phyloP scores from a whole-genome alignment of 2,797 vertebrate species.

The Pangasius mekongensis region DNA sequence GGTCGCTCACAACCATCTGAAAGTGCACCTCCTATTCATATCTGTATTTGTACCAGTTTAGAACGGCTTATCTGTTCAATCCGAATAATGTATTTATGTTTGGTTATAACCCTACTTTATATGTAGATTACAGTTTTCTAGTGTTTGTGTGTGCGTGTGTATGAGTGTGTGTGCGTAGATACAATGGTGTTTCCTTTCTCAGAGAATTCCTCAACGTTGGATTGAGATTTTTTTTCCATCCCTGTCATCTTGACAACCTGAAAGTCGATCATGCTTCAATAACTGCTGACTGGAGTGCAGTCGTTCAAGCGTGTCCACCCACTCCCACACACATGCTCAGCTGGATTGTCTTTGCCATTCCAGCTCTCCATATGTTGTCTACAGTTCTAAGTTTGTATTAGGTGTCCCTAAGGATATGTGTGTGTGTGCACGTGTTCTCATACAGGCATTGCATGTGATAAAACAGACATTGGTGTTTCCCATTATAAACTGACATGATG shows the following conservation, averaged over 20 bases:
- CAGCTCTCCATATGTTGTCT: constrained; percentile 52
- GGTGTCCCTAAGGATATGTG: constrained; percentile 19
- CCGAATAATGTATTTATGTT: not conserved
- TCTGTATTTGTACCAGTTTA: not conserved
- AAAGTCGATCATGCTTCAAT: constrained; percentile 42
- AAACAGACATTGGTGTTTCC: constrained; percentile 6
- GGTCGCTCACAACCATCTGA: not conserved
- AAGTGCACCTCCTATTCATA: not conserved
- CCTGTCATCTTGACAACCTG: constrained; percentile 27
- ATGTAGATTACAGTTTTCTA: not conserved
- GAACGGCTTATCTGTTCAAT: not conserved
- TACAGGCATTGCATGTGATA: constrained; percentile 22
- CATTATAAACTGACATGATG: constrained; percentile 8
- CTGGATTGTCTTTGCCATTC: constrained; percentile 34
- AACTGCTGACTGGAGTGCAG: constrained; percentile 42
- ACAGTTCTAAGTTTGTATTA: constrained; percentile 21
- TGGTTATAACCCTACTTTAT: not conserved
- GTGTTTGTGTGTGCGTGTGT: not conserved
- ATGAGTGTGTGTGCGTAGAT: not conserved
- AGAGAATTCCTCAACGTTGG: not conserved
- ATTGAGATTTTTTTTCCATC: constrained; percentile 17
- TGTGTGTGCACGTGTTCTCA: constrained; percentile 2
- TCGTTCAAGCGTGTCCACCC: constrained; percentile 19
- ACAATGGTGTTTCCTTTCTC: not conserved
- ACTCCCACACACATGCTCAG: constrained; percentile 31